These are phyloP conservation scores for Lepidocyrtoides sp. DNA, from an alignment of 2,888 invertebrate species.

Conservation along the genomic window DNA sequence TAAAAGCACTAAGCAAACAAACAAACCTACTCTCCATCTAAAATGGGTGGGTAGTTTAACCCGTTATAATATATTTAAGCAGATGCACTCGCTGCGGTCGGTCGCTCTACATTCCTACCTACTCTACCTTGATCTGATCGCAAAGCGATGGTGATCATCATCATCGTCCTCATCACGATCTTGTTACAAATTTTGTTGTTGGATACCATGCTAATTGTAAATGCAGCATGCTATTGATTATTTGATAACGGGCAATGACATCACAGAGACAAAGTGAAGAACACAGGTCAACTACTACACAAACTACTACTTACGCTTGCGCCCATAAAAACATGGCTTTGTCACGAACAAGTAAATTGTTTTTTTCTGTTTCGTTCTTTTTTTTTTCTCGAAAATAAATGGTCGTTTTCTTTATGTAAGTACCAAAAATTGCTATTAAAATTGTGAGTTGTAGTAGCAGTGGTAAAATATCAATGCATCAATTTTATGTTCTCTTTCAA, in stretches of 20 bases:
- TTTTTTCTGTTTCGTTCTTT: background rate
- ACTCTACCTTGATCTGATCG: background rate
- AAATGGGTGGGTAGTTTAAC: conserved; percentile 2
- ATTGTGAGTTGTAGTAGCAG: background rate
- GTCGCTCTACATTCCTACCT: background rate
- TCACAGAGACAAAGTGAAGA: background rate
- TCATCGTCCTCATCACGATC: background rate
- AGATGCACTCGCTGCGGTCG: background rate
- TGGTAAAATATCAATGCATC: background rate
- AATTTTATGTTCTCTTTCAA: background rate
- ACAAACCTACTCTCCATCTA: background rate
- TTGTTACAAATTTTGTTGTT: background rate
- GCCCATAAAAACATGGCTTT: conserved; percentile 26
- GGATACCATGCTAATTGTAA: background rate
- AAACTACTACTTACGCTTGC: conserved; percentile 3
- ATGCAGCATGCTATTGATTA: background rate
- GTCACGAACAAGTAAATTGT: conserved; percentile 45
- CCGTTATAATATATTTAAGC: background rate
- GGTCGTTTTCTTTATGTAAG: background rate
- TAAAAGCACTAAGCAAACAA: background rate
- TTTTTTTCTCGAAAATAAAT: background rate
- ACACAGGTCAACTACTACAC: background rate
- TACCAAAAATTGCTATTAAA: background rate
- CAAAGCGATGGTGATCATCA: background rate
- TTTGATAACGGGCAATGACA: conserved; percentile 41